Percentiles rank a stretch among this genome's conserved stretches.
These are phyloP conservation scores for Desoria tigrina DNA, from an alignment of 2,888 invertebrate genomes.

Conservation along the genomic window DNA sequence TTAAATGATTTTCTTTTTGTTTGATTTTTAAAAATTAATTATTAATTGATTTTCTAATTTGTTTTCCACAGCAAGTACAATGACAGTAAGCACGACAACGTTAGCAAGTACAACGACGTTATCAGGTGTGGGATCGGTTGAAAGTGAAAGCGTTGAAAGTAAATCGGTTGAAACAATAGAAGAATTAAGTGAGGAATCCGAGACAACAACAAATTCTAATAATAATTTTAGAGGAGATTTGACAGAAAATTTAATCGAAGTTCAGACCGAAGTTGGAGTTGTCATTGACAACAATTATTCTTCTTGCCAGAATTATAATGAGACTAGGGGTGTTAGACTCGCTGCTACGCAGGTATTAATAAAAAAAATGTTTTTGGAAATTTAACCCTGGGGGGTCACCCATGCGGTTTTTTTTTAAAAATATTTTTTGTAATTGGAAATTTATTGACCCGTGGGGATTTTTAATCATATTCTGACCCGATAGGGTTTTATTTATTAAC, in stretches of 20 bases:
- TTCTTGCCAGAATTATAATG: background rate
- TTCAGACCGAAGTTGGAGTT: background rate
- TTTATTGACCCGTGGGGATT: no score
- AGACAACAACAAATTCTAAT: no score
- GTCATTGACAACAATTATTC: background rate
- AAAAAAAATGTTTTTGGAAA: no score
- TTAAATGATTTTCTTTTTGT: no score
- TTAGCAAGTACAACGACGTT: slow-evolving; percentile 34
- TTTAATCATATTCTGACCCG: no score
- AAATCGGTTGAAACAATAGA: background rate
- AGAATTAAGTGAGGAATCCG: no score
- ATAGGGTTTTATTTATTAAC: no score
- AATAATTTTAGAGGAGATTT: background rate
- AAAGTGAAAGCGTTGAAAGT: slow-evolving; percentile 11
- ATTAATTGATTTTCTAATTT: no score
- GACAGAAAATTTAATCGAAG: background rate
- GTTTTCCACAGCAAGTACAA: background rate
- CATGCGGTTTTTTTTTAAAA: no score
- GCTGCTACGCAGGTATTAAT: slow-evolving; percentile 17
- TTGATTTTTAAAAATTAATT: no score
- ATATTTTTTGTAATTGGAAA: no score
- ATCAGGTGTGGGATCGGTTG: slow-evolving; percentile 4
- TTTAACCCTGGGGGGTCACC: no score
- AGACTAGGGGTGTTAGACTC: slow-evolving; percentile 26
- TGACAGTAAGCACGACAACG: slow-evolving; percentile 30